A percentile compares a stretch with the other conserved stretches of the same genome.
Evolutionary conservation across 2,888 invertebrate genomes (phyloP).

Genomic region (Drosophila formosana): DNA sequence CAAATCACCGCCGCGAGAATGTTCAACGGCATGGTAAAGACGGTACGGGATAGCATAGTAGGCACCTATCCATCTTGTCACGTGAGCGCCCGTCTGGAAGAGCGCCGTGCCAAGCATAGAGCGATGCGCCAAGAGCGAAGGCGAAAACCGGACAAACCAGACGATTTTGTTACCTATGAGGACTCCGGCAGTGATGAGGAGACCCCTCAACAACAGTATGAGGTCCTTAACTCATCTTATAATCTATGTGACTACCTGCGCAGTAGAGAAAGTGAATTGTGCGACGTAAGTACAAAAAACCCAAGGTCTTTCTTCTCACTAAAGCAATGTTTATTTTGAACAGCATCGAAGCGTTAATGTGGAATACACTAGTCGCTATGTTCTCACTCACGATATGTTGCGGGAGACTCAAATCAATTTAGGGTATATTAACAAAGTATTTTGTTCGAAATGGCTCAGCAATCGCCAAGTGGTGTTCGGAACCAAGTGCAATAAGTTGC

Average conservation of each 20-base stretch:
- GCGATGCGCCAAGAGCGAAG: conserved; percentile 88
- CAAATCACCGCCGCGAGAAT: conserved; percentile 50
- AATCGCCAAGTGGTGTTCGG: conserved; percentile 98
- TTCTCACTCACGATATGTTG: conserved; percentile 95
- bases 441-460: conserved; percentile 98
- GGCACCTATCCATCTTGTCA: conserved; percentile 93
- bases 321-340: neutral
- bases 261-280: conserved; percentile 90
- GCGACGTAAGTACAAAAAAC: conserved; percentile 86
- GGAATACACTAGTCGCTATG: conserved; percentile 94
- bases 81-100: conserved; percentile 89
- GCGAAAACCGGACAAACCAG: conserved; percentile 93
- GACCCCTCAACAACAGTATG: conserved; percentile 90
- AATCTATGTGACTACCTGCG: conserved; percentile 94
- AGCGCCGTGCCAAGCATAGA: conserved; percentile 88
- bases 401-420: conserved; percentile 93
- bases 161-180: conserved; percentile 95
- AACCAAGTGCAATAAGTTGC: conserved; percentile 98
- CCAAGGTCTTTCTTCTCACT: neutral
- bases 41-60: conserved; percentile 86
- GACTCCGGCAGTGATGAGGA: conserved; percentile 95
- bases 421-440: conserved; percentile 96
- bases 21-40: conserved; percentile 84
- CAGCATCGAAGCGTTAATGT: conserved; percentile 88
- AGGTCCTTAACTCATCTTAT: conserved; percentile 91